Percentiles rank a stretch among this genome's conserved stretches.
These are phyloP conservation scores for Drosophila azteca DNA, from an alignment of 1,140 invertebrate species.

Conservation along the genomic window DNA sequence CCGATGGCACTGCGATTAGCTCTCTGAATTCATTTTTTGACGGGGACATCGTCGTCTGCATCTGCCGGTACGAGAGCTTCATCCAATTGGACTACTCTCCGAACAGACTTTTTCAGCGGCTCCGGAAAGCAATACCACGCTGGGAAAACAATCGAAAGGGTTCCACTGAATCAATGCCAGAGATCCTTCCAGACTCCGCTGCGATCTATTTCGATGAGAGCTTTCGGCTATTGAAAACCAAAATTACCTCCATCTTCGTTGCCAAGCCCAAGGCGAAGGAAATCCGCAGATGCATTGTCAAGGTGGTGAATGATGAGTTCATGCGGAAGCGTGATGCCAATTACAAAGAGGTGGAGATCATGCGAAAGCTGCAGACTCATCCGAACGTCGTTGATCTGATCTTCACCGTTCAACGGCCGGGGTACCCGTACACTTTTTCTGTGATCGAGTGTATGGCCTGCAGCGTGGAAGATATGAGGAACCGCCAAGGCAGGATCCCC, in stretches of 20 bases:
- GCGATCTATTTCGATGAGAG: neutral
- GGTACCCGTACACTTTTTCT: slow-evolving; percentile 1
- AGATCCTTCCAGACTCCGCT: slow-evolving; percentile 8
- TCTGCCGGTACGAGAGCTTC: slow-evolving; percentile 34
- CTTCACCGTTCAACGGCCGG: slow-evolving; percentile 13
- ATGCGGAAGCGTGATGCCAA: neutral
- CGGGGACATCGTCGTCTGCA: slow-evolving; percentile 32
- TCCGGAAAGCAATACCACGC: slow-evolving; percentile 4
- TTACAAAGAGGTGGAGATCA: slow-evolving; percentile 12
- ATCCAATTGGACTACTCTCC: slow-evolving; percentile 10
- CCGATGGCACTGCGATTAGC: slow-evolving; percentile 15
- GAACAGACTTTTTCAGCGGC: neutral
- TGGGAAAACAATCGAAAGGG: too few species aligned
- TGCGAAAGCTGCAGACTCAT: slow-evolving; percentile 30
- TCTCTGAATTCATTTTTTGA: slow-evolving; percentile 11
- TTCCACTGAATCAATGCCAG: neutral
- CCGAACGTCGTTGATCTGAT: slow-evolving; percentile 35
- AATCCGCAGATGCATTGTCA: slow-evolving; percentile 5
- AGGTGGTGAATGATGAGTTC: slow-evolving; percentile 17
- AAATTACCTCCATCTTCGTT: neutral
- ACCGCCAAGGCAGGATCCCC: neutral
- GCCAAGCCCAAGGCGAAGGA: neutral
- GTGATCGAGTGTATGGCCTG: slow-evolving; percentile 12
- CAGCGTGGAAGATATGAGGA: slow-evolving; percentile 2
- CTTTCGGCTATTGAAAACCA: neutral